Evolutionary conservation across 2,888 invertebrate species (phyloP), one percentile per base, ranked within the genome.

Genomic region (Troides helena): DNA sequence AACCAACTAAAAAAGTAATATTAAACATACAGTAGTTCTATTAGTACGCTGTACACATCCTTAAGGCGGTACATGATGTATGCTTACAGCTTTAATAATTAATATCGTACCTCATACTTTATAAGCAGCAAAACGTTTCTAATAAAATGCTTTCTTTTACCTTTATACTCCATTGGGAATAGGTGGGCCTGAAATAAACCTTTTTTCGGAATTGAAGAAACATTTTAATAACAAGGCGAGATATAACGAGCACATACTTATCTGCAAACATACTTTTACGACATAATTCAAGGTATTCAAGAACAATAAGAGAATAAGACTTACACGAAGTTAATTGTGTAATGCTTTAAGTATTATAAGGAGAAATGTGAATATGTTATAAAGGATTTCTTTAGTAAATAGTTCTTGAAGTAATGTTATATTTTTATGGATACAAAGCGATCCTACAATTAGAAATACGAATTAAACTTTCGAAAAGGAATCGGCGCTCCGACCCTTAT

Each of bases 401-500:
- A 57, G 23, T 57, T 18, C 6, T 2, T 1, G 5, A 57, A 21
- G 4, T 57, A 57, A 18, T 21, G 0, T 57, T 57, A 57, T 57
- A 21, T 21, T 21, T 8, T 21, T 18, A 57, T 21, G 21, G 21
- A 57, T n/a, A 21, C 21, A 21, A 21, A 57, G 14, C 18, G 57
- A 57, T 18, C 61, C 43, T 8, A 43, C 43, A 43, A 61, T 61
- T 61, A 61, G 8, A 61, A 36, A n/a, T 21, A 18, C 36, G 39
- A 61, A 61, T 43, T 39, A 61, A 61, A 61, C 61, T 61, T 61
- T 39, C 39, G 39, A 1, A 36, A 61, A 10, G 39, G 39, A 43
- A 39, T 43, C 10, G 39, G 61, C 39, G 7, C n/a, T 6, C n/a
- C 61, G n/a, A 61, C 61, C 61, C 61, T 61, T 43, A 61, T 61